A percentile compares a stretch with the other conserved stretches of the same genome.
These are phyloP conservation scores for Macrocentrus cingulum DNA, from an alignment of 1,140 invertebrate species.

Conservation along the genomic window DNA sequence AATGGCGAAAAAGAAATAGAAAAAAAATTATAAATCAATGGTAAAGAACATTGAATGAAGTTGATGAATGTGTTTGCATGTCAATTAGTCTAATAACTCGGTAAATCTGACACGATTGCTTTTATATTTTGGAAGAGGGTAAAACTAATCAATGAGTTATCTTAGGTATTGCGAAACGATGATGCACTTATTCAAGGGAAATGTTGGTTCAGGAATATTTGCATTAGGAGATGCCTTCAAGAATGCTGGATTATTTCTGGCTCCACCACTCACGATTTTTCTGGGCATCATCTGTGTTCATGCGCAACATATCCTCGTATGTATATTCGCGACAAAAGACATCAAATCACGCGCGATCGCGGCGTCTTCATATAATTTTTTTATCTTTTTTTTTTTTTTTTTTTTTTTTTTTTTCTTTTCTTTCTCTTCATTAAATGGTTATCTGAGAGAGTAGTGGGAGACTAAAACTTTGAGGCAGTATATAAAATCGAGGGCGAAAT, in stretches of 20 bases:
- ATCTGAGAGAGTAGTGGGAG: slow-evolving; percentile 20
- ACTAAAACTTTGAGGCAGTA: slow-evolving; percentile 18
- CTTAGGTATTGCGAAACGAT: slow-evolving; percentile 71
- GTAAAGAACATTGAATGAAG: not conserved
- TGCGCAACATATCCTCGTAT: slow-evolving; percentile 72
- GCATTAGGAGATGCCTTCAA: slow-evolving; percentile 77
- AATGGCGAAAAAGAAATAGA: slow-evolving; percentile 10
- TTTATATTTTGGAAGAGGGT: not conserved
- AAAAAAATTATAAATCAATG: not conserved
- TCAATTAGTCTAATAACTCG: not conserved
- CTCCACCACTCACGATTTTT: slow-evolving; percentile 65
- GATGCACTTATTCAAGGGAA: slow-evolving; percentile 74
- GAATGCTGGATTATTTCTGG: slow-evolving; percentile 71
- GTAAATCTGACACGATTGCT: not conserved
- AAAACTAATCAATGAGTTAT: slow-evolving; percentile 14
- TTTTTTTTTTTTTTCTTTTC: no score
- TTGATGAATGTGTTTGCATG: not conserved
- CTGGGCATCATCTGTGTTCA: slow-evolving; percentile 73
- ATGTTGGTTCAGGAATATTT: slow-evolving; percentile 75
- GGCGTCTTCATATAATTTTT: no score
- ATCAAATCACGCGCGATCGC: no score
- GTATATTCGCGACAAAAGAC: slow-evolving; percentile 33
- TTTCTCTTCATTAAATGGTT: no score
- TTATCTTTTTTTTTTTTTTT: no score
- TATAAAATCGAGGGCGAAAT: not conserved